These are phyloP conservation scores for Auanema freiburgensis DNA, from an alignment of 2,888 invertebrate genomes.

Conservation along the genomic window DNA sequence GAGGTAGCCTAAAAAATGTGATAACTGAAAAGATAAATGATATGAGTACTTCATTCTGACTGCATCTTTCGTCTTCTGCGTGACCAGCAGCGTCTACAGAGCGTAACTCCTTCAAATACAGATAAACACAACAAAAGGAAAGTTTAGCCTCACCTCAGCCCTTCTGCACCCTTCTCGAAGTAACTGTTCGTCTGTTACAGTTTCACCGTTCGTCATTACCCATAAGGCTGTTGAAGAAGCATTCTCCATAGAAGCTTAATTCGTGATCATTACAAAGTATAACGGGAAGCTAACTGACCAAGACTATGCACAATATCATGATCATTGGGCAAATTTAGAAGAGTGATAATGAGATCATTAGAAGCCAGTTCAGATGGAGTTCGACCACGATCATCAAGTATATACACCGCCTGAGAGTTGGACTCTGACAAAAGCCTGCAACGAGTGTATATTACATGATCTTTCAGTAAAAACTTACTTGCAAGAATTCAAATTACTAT, in stretches of 20 bases:
- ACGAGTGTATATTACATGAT: no score
- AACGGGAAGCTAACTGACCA: not conserved
- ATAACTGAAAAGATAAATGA: not conserved
- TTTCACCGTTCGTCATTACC: conserved; percentile 51
- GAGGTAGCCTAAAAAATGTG: not conserved
- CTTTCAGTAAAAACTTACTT: conserved; percentile 9
- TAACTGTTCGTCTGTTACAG: conserved; percentile 34
- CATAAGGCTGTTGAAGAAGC: conserved; percentile 46
- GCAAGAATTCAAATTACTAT: conserved; percentile 10
- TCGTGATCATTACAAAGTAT: not conserved
- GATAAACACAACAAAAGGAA: conserved; percentile 2
- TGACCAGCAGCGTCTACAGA: conserved; percentile 10
- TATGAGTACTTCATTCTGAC: not conserved
- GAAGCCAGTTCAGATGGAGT: conserved; percentile 33
- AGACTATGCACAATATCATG: not conserved
- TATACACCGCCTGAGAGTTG: conserved; percentile 24
- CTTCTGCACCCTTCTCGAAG: conserved; percentile 22
- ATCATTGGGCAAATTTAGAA: no score
- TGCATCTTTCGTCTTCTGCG: conserved; percentile 6
- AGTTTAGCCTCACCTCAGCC: conserved; percentile 16
- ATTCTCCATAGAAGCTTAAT: conserved; percentile 13
- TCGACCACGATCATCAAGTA: conserved; percentile 38
- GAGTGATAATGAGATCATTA: conserved; percentile 11
- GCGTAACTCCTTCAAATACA: conserved; percentile 14
- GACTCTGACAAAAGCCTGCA: conserved; percentile 11